Percentiles rank a stretch among this genome's conserved stretches.
Evolutionary conservation across 2,797 vertebrate species (phyloP).

Genomic region (Carcharodon carcharias): DNA sequence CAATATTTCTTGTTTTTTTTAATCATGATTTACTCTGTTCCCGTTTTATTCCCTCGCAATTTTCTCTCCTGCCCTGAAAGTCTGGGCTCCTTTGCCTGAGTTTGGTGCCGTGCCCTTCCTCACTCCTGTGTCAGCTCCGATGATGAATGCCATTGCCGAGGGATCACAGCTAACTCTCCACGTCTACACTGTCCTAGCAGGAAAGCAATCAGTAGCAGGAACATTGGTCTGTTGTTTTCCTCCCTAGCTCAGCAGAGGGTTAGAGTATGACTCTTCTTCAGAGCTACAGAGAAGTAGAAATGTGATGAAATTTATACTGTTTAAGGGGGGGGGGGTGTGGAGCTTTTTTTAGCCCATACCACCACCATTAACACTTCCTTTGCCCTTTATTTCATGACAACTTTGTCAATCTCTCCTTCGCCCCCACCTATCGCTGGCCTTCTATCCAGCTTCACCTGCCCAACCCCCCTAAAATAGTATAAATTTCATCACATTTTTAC

Average conservation of each 20-base stretch:
- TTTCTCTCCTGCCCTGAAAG: neutral
- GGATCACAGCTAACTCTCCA: neutral
- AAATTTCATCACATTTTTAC: no score
- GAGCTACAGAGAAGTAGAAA: no score
- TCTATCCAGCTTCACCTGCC: no score
- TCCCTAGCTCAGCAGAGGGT: neutral
- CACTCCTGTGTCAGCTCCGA: neutral
- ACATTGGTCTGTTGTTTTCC: neutral
- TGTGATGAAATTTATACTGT: no score
- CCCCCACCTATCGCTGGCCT: no score
- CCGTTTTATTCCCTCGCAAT: neutral
- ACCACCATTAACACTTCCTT: no score
- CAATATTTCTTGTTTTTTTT: neutral
- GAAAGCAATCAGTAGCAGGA: neutral
- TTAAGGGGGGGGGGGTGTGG: no score
- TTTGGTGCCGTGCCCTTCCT: neutral
- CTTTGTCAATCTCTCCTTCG: no score
- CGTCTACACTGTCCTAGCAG: neutral
- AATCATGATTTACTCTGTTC: neutral
- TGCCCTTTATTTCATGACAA: no score
- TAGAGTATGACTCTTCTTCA: no score
- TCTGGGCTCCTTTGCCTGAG: neutral
- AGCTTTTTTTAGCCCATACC: no score
- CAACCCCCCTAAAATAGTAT: no score
- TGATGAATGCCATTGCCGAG: neutral